These are phyloP conservation scores for Limnothrissa miodon DNA, from an alignment of 2,113 vertebrate genomes.

Conservation along the genomic window DNA sequence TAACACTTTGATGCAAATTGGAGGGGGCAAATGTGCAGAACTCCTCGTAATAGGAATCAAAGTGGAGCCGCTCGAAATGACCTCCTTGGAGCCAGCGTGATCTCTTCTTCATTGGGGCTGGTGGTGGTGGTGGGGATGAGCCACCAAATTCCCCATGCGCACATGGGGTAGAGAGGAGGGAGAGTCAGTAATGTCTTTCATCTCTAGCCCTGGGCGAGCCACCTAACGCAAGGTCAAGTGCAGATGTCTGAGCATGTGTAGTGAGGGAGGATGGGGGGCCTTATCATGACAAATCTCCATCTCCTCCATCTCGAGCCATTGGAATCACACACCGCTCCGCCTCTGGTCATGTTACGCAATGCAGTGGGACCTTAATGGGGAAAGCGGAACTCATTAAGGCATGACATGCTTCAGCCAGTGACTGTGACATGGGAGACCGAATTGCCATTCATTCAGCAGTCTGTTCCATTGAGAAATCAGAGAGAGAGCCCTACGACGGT, in stretches of 20 bases:
- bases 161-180: neutral
- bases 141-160: conserved; percentile 30
- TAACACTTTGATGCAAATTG: conserved; percentile 74
- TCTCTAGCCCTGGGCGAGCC: neutral
- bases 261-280: no score
- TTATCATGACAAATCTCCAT: neutral
- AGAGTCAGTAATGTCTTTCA: neutral
- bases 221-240: conserved; percentile 21
- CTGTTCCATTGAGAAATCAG: neutral
- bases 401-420: neutral
- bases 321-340: neutral
- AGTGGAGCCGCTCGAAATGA: conserved; percentile 55
- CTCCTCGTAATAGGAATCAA: conserved; percentile 52
- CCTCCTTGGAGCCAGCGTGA: conserved; percentile 51
- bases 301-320: neutral
- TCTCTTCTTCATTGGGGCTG: conserved; percentile 39
- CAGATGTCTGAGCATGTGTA: conserved; percentile 18
- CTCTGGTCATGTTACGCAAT: neutral
- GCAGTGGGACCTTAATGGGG: neutral
- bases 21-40: conserved; percentile 60
- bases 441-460: neutral
- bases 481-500: neutral
- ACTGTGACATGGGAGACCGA: neutral
- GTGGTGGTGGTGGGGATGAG: neutral
- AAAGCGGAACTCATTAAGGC: neutral